Base-by-base conservation (phyloP, 2,113 vertebrate genomes). In the Aegypius monachus region DNA sequence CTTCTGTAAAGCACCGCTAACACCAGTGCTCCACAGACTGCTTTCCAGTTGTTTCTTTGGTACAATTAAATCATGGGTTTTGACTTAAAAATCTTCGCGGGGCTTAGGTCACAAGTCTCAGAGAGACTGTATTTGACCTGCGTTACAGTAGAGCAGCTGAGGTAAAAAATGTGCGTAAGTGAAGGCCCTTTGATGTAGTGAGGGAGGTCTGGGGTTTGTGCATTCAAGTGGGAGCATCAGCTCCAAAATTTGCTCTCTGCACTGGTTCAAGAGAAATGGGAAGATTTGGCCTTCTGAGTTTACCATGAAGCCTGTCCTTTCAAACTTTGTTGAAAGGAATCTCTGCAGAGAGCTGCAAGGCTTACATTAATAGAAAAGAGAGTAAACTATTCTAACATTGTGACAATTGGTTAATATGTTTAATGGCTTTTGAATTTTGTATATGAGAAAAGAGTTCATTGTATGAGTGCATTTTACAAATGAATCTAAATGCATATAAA, bases 11-110 rank as follows among this genome's bases (percentile, higher is more conserved):
- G n/a, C 58, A 38, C 82, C 2, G 2, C 71, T 72, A 82, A n/a
- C 36, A 73, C 40, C 81, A 55, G 34, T 55, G 50, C 45, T 86
- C 71, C 53, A 56, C 70, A 81, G 53, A 42, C 66, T 85, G 58
- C 91, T 93, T 91, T 92, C 65, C 78, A 62, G 13, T 80, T 95
- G 58, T 82, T 93, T 90, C 58, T 66, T 87, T 77, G 93, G 95
- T 96, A 96, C 93, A 95, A 77, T 83, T 87, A 84, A 89, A 65
- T 50, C 9, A 47, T 48, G 48, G 21, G 9, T 1, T 63, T 95
- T 91, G 59, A 78, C 47, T 93, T 85, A 13, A 75, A 92, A 92
- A 81, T 38, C 40, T 93, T 88, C 48, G 65, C 68, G 63, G 48
- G 66, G 52, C 56, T 90, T 73, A 36, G n/a, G 26, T 91, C 45